Conservation (phyloP, 2,113 vertebrate genomes). For the Tretioscincus oriximinensis region DNA sequence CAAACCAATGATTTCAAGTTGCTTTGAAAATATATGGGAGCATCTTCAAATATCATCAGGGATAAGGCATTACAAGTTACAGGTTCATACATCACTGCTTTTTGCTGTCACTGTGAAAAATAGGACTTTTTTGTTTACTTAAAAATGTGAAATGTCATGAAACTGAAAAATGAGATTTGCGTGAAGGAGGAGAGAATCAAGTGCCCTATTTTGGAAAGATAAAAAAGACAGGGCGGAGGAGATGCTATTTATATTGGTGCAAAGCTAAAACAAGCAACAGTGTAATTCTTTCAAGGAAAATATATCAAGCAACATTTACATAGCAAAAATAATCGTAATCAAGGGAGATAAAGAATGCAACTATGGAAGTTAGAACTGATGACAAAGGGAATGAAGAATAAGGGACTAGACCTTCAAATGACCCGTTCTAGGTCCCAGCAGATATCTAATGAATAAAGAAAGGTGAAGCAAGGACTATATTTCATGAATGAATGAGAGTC, state of each 20-base stretch:
- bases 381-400: slow-evolving; percentile 44
- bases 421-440: slow-evolving; percentile 25
- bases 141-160: slow-evolving; percentile 71
- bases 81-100: slow-evolving; percentile 64
- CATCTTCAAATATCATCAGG: slow-evolving; percentile 63
- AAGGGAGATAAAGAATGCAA: slow-evolving; percentile 26
- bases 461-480: slow-evolving; percentile 52
- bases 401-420: slow-evolving; percentile 11
- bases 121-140: slow-evolving; percentile 72
- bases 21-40: slow-evolving; percentile 53
- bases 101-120: slow-evolving; percentile 73
- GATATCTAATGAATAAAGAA: slow-evolving; percentile 50
- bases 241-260: slow-evolving; percentile 63
- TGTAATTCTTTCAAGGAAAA: slow-evolving; percentile 23
- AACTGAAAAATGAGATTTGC: slow-evolving; percentile 71
- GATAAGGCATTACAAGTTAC: slow-evolving; percentile 65
- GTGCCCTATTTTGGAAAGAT: slow-evolving; percentile 52
- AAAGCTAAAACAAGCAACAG: slow-evolving; percentile 48
- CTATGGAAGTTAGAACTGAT: slow-evolving; percentile 32
- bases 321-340: slow-evolving; percentile 49
- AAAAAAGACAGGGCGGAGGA: background rate
- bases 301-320: slow-evolving; percentile 37
- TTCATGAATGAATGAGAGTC: slow-evolving; percentile 52
- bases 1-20: slow-evolving; percentile 62
- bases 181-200: slow-evolving; percentile 40